A percentile compares a stretch with the other conserved stretches of the same genome.
Evolutionary conservation across 37 sponge, comb jelly and placozoan genomes (phyloP).

Genomic region (Eunapius fragilis): DNA sequence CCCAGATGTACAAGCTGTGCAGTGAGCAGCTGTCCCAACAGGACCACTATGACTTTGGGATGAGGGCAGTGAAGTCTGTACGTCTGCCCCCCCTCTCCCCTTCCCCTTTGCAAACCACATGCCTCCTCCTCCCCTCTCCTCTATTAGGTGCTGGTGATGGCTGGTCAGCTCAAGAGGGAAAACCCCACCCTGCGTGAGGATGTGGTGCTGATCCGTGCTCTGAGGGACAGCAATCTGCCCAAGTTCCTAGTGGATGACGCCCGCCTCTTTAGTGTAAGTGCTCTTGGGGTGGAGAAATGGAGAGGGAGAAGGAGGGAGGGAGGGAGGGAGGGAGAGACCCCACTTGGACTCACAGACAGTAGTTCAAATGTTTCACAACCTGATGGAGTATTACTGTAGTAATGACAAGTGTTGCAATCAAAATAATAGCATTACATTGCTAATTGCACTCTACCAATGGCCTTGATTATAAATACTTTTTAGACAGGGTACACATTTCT

Average conservation of each 20-base stretch:
- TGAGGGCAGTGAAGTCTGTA: constrained; percentile 98
- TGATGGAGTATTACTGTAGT: no score
- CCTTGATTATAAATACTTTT: no score
- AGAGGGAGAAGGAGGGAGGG: background rate
- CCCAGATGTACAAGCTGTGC: constrained; percentile 98
- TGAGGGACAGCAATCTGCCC: constrained; percentile 98
- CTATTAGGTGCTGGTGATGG: constrained; percentile 93
- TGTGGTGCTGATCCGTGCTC: constrained; percentile 92
- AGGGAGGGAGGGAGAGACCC: background rate
- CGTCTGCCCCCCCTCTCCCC: background rate
- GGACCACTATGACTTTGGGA: constrained; percentile 99
- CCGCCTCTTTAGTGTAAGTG: constrained; percentile 83
- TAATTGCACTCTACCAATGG: no score
- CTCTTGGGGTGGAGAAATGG: background rate
- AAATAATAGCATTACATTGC: no score
- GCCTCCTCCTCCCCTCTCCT: no score
- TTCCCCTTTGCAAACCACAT: background rate
- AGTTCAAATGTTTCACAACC: no score
- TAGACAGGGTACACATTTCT: no score
- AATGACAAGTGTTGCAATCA: no score
- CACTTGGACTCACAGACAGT: no score
- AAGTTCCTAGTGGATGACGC: constrained; percentile 97
- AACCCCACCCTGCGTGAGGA: constrained; percentile 93
- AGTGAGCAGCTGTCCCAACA: constrained; percentile 98
- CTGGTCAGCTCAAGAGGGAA: constrained; percentile 93